Base-by-base conservation (phyloP, 2,888 invertebrate genomes). In the Brachylomia viminalis region DNA sequence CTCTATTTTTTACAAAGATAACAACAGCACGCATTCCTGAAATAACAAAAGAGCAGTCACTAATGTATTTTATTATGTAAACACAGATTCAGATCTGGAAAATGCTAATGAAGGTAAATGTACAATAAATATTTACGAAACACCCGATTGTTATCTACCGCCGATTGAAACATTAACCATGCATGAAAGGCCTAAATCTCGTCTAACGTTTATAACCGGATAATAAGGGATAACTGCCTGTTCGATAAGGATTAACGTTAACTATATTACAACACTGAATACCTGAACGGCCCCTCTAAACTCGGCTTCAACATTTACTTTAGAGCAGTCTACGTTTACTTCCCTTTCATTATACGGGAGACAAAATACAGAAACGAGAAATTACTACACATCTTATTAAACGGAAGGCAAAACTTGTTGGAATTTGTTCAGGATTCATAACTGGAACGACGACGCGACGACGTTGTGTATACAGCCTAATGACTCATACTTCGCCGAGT, bases 231-330 rank as follows among this genome's bases (percentile, higher is more conserved):
- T 87, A 87, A 87, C 85, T 78, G 84, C 84, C 82, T 82, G 84
- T 87, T 86, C 84, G 82, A 84, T 86, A 77, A 87, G 86, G 88
- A 87, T 87, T 87, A 87, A 80, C 72, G 82, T 68, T 80, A 82
- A 87, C 82, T 82, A 87, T 87, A 87, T 86, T 87, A 86, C 74
- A 77, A 71, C 61, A 79, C 64, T 82, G 79, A 72, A 82, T 86
- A 87, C 84, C 83, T 83, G 81, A 77, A 82, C 76, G 82, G 72
- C 69, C 77, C 58, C 30, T 86, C 61, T 86, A 86, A 86, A 83
- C 77, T 75, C 33, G 17, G 47, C 33, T 59, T 52, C 59, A 58
- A 74, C 82, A 69, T 83, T 85, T 85, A 83, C 71, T 72, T 80
- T 68, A 52, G 11, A 72, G 49, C 79, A 72, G 64, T 67, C 56